These are phyloP conservation scores for Emmelina monodactyla DNA, from an alignment of 2,888 invertebrate genomes.

Conservation along the genomic window DNA sequence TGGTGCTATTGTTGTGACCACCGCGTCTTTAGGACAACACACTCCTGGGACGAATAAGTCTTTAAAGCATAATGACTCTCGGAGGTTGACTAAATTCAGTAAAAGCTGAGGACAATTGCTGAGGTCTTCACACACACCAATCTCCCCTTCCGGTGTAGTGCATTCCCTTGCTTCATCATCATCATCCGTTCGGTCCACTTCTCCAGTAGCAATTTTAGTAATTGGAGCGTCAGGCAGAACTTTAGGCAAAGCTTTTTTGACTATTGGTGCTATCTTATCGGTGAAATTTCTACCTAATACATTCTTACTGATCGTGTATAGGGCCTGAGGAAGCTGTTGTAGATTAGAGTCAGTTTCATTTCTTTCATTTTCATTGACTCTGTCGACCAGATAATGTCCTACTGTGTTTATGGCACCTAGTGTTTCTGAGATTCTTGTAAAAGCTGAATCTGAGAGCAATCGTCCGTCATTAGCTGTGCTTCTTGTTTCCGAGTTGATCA, in stretches of 20 bases:
- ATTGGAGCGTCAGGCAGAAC: constrained; percentile 52
- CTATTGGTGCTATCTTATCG: constrained; percentile 80
- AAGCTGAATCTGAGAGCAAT: constrained; percentile 67
- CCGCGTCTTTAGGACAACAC: constrained; percentile 77
- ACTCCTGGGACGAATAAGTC: constrained; percentile 91
- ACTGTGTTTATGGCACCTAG: constrained; percentile 85
- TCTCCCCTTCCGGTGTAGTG: constrained; percentile 80
- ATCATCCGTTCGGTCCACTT: constrained; percentile 24
- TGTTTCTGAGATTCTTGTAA: constrained; percentile 70
- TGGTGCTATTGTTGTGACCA: constrained; percentile 31
- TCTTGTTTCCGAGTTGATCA: constrained; percentile 29
- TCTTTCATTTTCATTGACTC: constrained; percentile 66
- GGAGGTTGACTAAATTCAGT: constrained; percentile 79
- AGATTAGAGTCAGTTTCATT: constrained; percentile 47
- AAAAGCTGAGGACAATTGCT: constrained; percentile 88
- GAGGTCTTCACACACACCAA: constrained; percentile 86
- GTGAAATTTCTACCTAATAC: constrained; percentile 79
- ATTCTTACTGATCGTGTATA: constrained; percentile 83
- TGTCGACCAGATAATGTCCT: constrained; percentile 84
- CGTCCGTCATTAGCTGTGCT: constrained; percentile 48
- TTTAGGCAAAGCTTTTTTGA: constrained; percentile 48
- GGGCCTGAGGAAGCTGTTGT: constrained; percentile 70
- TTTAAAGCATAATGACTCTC: constrained; percentile 91
- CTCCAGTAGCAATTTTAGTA: constrained; percentile 47
- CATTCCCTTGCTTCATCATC: constrained; percentile 71